These are phyloP conservation scores for Ciona savignyi DNA, from an alignment of 23 tunicate genomes.

Conservation along the genomic window DNA sequence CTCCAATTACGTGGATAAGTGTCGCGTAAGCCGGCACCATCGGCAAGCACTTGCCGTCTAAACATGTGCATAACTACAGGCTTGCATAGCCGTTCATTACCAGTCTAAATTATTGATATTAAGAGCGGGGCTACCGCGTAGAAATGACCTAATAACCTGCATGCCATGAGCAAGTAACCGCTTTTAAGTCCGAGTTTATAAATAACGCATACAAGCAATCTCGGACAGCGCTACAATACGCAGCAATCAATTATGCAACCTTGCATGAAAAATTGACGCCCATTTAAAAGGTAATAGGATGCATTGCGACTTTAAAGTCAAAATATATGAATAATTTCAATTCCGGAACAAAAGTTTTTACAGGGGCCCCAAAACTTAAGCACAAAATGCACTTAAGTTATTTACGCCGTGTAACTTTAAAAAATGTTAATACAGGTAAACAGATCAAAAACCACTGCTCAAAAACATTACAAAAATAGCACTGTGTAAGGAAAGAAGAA, in stretches of 20 bases:
- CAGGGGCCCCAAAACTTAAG: too few relatives aligned
- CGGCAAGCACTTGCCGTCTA: neutral
- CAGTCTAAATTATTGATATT: neutral
- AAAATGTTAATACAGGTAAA: too few relatives aligned
- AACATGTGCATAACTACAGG: neutral
- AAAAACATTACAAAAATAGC: too few relatives aligned
- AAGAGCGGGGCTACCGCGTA: neutral
- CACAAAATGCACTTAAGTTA: too few relatives aligned
- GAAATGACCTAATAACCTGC: neutral
- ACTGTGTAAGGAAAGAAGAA: too few relatives aligned
- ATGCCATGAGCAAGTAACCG: neutral
- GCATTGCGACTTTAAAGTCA: too few relatives aligned
- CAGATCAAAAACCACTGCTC: too few relatives aligned
- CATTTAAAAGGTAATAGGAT: neutral
- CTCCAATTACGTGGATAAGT: neutral
- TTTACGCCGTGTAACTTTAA: too few relatives aligned
- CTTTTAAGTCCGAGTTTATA: neutral
- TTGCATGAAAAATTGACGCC: neutral
- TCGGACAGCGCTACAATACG: neutral
- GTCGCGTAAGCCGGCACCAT: neutral
- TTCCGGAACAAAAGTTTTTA: too few relatives aligned
- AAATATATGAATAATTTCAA: too few relatives aligned
- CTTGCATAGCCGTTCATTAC: neutral
- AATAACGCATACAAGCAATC: neutral
- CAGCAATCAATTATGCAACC: neutral